Evolutionary conservation across 2,797 vertebrate species (phyloP), one percentile per base, ranked within the genome.

Genomic region (Aldrovandia affinis): DNA sequence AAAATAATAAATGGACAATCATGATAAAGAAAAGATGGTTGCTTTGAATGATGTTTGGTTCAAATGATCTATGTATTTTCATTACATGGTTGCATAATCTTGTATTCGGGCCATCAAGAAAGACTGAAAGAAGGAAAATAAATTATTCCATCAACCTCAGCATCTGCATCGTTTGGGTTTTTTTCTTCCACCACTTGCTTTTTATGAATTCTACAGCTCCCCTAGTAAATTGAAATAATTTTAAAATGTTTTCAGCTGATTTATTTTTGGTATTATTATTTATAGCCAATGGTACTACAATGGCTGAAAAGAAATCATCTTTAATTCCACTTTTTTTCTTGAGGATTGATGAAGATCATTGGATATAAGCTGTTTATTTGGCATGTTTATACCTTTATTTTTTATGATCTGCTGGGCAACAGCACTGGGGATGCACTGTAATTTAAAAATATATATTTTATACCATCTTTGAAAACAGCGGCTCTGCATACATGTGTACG

Each of bases 351-450:
- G 85, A 78, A 30, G 61, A 61, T 65, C 61, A 85, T 73, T 61
- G 86, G 84, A 83, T 84, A 84, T 86, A 83, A 87, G 86, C 85
- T 85, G 88, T 89, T 87, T 84, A 50, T 87, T 85, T 88, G 85
- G 83, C 88, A 88, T 86, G 88, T 89, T 87, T 86, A 87, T 86
- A 50, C 42, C 77, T 84, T 84, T 85, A 81, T 81, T 81, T 61
- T 87, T 88, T 84, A 89, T 75, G 83, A 81, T 86, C 80, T 77
- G 39, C 78, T 78, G 82, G 86, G 73, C 83, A 87, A 86, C 81
- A 82, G 70, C 87, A 87, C 80, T 79, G 57, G 83, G 68, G 83
- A 85, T 84, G 85, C 80, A 79, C 73, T 86, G 84, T 90, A 90
- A 15, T 36, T 70, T 70, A 2, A n/a, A n/a, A n/a, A n/a, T 70